Conservation (phyloP, 1,140 invertebrate species). For the Ladona fulva region DNA sequence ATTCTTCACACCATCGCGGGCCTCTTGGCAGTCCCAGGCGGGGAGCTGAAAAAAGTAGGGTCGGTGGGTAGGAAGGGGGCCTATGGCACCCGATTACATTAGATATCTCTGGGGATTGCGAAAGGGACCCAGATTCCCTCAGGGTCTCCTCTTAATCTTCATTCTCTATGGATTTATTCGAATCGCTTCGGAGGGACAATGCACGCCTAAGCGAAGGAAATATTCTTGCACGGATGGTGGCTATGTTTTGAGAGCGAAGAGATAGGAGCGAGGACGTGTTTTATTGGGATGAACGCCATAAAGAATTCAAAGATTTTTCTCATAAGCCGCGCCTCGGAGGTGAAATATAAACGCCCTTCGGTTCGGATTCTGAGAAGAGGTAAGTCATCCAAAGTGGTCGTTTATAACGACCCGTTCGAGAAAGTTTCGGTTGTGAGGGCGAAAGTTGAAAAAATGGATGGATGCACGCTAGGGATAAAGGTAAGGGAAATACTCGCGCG, state of each 20-base stretch:
- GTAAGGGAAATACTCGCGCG: too few relatives aligned
- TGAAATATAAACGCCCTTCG: not conserved
- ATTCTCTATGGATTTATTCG: conserved; percentile 10
- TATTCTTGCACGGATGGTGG: too few relatives aligned
- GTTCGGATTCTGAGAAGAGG: not conserved
- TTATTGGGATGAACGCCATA: too few relatives aligned
- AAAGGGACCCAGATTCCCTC: not conserved
- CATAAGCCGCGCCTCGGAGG: not conserved
- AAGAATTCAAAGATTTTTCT: too few relatives aligned
- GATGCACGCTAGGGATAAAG: too few relatives aligned
- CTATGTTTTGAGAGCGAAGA: too few relatives aligned
- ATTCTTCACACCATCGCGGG: not conserved
- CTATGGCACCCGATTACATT: not conserved
- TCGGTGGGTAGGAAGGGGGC: not conserved
- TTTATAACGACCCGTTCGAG: not conserved
- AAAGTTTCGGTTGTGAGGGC: too few relatives aligned
- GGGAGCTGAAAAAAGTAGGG: not conserved
- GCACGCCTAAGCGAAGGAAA: too few relatives aligned
- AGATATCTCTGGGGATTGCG: not conserved
- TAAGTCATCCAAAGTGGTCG: not conserved
- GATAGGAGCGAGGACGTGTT: too few relatives aligned
- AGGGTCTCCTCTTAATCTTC: not conserved
- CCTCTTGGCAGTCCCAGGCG: not conserved
- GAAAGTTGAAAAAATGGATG: too few relatives aligned
- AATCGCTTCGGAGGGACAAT: not conserved